Percentiles rank a stretch among this genome's conserved stretches.
Evolutionary conservation across 1,140 invertebrate genomes (phyloP).

Genomic region (Drosophila tristis): DNA sequence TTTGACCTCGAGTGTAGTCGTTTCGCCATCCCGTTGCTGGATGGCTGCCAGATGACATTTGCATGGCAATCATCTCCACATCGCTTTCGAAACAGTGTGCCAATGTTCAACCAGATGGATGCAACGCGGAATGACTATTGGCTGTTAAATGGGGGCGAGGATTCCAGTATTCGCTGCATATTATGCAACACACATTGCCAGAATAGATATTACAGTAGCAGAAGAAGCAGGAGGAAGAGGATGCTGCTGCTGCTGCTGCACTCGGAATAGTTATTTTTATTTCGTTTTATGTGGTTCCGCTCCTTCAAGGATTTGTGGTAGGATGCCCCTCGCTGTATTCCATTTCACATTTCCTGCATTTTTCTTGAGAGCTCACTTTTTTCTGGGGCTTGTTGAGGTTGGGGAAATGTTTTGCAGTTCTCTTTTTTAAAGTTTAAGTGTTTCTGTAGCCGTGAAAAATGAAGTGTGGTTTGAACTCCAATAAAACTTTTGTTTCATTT

Average conservation of each 20-base stretch:
- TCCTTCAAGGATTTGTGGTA: slow-evolving; percentile 25
- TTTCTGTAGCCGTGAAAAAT: too few species aligned
- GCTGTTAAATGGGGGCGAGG: slow-evolving; percentile 47
- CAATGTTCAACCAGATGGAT: too few species aligned
- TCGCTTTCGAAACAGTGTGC: background rate
- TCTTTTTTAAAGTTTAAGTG: too few species aligned
- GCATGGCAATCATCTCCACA: slow-evolving; percentile 11
- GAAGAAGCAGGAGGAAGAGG: slow-evolving; percentile 11
- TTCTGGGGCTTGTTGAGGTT: slow-evolving; percentile 7
- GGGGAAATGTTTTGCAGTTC: background rate
- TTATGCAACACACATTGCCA: slow-evolving; percentile 11
- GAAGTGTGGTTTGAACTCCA: too few species aligned
- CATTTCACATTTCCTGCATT: slow-evolving; percentile 28
- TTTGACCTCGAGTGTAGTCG: slow-evolving; percentile 11
- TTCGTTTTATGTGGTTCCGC: slow-evolving; percentile 24
- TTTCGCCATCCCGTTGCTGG: slow-evolving; percentile 22
- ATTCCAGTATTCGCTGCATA: slow-evolving; percentile 12
- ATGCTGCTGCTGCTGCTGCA: slow-evolving; percentile 20
- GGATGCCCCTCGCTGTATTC: slow-evolving; percentile 21
- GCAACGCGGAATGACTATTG: slow-evolving; percentile 33
- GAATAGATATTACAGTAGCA: background rate
- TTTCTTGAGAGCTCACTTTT: background rate
- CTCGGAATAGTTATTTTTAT: slow-evolving; percentile 34
- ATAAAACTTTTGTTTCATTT: too few species aligned
- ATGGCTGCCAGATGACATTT: slow-evolving; percentile 28